Conservation (phyloP, 2,797 vertebrate species). For the Phylloscopus collybita region DNA sequence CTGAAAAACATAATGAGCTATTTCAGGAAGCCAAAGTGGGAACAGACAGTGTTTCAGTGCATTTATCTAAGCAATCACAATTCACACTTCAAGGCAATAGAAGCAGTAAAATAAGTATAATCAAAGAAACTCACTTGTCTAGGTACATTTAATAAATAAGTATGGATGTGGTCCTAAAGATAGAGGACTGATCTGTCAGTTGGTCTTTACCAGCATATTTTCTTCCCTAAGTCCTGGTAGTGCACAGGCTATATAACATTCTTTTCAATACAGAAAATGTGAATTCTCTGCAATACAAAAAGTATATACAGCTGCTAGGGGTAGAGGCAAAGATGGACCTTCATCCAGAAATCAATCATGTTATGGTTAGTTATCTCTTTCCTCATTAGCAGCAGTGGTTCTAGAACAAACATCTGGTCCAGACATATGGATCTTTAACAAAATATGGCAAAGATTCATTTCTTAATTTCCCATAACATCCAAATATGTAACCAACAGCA, state of each 20-base stretch:
- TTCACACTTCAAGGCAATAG: not conserved
- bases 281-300: not conserved
- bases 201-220: not conserved
- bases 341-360: slow-evolving; percentile 41
- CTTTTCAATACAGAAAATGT: not conserved
- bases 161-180: not conserved
- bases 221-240: not conserved
- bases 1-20: slow-evolving; percentile 1
- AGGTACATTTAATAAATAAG: not conserved
- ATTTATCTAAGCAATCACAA: not conserved
- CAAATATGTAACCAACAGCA: not conserved
- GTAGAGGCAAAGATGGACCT: not conserved
- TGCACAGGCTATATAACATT: not conserved
- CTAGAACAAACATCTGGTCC: slow-evolving; percentile 44
- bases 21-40: not conserved
- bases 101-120: not conserved
- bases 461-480: slow-evolving; percentile 34
- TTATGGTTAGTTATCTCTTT: slow-evolving; percentile 39
- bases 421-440: slow-evolving; percentile 49
- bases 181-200: not conserved
- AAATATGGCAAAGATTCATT: slow-evolving; percentile 53
- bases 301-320: not conserved
- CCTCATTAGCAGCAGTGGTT: slow-evolving; percentile 32
- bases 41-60: not conserved
- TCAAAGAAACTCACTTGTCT: not conserved